Percentiles rank a stretch among this genome's conserved stretches.
Conservation (phyloP, 2,797 vertebrate species). For the Cygnus olor region DNA sequence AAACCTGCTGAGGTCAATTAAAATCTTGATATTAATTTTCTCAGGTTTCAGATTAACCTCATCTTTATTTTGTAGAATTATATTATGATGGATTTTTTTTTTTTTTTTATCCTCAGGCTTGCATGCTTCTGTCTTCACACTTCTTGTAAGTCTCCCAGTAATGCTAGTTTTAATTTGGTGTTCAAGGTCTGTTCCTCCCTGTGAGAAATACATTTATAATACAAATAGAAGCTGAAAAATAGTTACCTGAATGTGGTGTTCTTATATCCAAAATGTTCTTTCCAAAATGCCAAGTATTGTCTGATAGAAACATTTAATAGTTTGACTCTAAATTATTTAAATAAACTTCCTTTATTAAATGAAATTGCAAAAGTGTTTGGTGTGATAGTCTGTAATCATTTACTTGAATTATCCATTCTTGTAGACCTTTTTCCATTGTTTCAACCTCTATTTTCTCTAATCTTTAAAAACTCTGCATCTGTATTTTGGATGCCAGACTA, state of each 20-base stretch:
- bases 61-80: slow-evolving; percentile 23
- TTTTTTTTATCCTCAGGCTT: background rate
- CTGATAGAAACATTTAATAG: background rate
- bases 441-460: background rate
- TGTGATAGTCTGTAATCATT: background rate
- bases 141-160: slow-evolving; percentile 2
- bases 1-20: slow-evolving; percentile 40
- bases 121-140: background rate
- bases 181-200: background rate
- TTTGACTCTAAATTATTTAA: slow-evolving; percentile 7
- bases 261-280: background rate
- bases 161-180: background rate
- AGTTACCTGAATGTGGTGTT: background rate
- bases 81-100: background rate
- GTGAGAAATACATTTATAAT: background rate
- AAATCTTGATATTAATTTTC: slow-evolving; percentile 43
- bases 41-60: background rate
- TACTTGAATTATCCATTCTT: background rate
- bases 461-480: background rate
- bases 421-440: background rate
- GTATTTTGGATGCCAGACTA: background rate
- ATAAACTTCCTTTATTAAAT: slow-evolving; percentile 4
- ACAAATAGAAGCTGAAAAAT: background rate
- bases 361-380: background rate
- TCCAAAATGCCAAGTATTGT: background rate